Evolutionary conservation across 92 coral and sea anemone genomes (phyloP), one percentile per base, ranked within the genome.

Genomic region (Epizoanthus stellaris): DNA sequence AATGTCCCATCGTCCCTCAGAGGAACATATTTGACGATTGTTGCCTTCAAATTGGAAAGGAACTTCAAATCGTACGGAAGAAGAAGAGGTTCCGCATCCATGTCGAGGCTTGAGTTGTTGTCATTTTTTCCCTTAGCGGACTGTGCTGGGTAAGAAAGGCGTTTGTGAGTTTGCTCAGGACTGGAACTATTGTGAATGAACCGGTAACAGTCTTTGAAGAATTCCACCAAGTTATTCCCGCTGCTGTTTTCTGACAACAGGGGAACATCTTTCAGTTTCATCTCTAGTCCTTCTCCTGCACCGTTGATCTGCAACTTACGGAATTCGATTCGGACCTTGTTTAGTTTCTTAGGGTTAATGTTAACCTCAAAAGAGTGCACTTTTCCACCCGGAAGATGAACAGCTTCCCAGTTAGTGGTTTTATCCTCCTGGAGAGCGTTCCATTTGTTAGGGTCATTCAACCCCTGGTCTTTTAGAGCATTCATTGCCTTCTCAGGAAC

Each of bases 191-290:
- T 79, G 58, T 14, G 56, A 6, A 63, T 13, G 39, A 63, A 62
- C 60, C 65, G 25, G 4, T 70, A 79, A 36, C 91, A 89, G 54
- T 89, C 87, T 53, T 85, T 85, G 62, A 76, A 79, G 62, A 89
- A 85, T 54, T 77, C 88, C 3, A 85, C 89, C 53, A 77, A 19
- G 9, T 64, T 77, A 23, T 53, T 60, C 68, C 25, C 60, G 66
- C 13, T 81, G 76, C 8, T 70, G 43, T n/a, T 82, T 79, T n/a
- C 72, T 43, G 3, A 85, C 57, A 0, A 20, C 25, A 79, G 59
- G 16, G 89, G 82, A 12, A 89, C 80, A 68, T 89, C 70, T 40
- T 85, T 89, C 76, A 89, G n/a, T 75, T 85, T 87, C 52, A 89
- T 34, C 4, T 85, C 85, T 2, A 89, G 81, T 3, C 91, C 91